A percentile compares a stretch with the other conserved stretches of the same genome.
phyloP scores from a whole-genome alignment of 2,113 vertebrate species.

The Dipodomys merriami region DNA sequence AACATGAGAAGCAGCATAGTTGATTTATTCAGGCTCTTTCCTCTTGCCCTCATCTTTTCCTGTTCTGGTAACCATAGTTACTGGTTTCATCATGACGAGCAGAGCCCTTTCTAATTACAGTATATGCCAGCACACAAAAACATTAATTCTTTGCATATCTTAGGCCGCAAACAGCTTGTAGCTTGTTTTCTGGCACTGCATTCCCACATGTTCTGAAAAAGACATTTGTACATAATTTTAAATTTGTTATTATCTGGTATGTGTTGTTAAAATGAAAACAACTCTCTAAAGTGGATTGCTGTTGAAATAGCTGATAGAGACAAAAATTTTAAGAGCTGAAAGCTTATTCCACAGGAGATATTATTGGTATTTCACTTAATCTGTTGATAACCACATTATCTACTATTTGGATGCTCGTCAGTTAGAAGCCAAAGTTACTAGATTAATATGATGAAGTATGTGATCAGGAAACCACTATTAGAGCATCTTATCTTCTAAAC shows the following conservation, averaged over 20 bases:
- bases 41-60: slow-evolving; percentile 81
- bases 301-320: slow-evolving; percentile 61
- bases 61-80: slow-evolving; percentile 88
- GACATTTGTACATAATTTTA: slow-evolving; percentile 73
- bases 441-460: slow-evolving; percentile 2
- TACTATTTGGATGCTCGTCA: neutral
- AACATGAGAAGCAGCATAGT: slow-evolving; percentile 80
- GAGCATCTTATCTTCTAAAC: neutral
- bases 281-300: slow-evolving; percentile 61
- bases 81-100: slow-evolving; percentile 87
- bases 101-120: slow-evolving; percentile 89
- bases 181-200: slow-evolving; percentile 84
- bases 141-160: slow-evolving; percentile 88
- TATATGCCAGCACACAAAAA: slow-evolving; percentile 86
- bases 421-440: slow-evolving; percentile 28
- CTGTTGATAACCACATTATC: neutral
- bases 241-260: slow-evolving; percentile 76
- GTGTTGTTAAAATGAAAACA: slow-evolving; percentile 78
- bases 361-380: slow-evolving; percentile 11
- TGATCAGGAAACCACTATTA: slow-evolving; percentile 43
- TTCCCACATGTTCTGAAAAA: slow-evolving; percentile 81
- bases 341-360: neutral
- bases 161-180: slow-evolving; percentile 85
- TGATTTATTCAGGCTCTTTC: slow-evolving; percentile 80
- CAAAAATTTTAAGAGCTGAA: slow-evolving; percentile 10